phyloP scores from a whole-genome alignment of 1,140 invertebrate species.

The Macrostomum lignano region DNA sequence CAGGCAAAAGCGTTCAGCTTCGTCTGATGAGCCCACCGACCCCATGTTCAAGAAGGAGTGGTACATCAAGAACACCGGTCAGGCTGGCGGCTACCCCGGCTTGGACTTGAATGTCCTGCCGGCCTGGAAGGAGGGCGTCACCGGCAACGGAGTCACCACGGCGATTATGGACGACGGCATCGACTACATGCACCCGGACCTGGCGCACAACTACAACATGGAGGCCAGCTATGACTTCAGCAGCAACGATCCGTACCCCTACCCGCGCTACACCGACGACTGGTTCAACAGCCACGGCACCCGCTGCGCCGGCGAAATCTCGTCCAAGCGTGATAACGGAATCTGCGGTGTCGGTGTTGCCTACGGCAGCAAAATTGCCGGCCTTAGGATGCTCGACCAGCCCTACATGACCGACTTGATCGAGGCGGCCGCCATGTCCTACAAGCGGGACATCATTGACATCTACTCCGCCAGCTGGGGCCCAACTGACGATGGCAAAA shows the following conservation, averaged over 20 bases:
- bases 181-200: conserved; percentile 5
- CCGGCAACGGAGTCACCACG: conserved; percentile 87
- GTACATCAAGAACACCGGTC: conserved; percentile 90
- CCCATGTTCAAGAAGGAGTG: conserved; percentile 75
- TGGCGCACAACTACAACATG: conserved; percentile 32
- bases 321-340: conserved; percentile 53
- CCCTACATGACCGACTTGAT: conserved; percentile 58
- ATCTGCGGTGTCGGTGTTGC: conserved; percentile 87
- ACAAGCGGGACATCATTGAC: conserved; percentile 81
- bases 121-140: conserved; percentile 64
- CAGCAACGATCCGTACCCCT: conserved; percentile 81
- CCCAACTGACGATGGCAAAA: conserved; percentile 45
- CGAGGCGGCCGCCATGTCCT: conserved; percentile 69
- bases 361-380: conserved; percentile 63
- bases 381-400: conserved; percentile 58
- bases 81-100: conserved; percentile 79
- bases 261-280: conserved; percentile 76
- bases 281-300: conserved; percentile 92
- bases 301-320: conserved; percentile 85
- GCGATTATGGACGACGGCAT: conserved; percentile 97
- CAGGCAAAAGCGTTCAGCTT: no score
- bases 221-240: conserved; percentile 86
- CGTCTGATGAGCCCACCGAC: no score
- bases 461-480: conserved; percentile 97
- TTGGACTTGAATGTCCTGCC: conserved; percentile 89